Conservation (phyloP, 2,888 invertebrate genomes). For the Dorcus hopei region DNA sequence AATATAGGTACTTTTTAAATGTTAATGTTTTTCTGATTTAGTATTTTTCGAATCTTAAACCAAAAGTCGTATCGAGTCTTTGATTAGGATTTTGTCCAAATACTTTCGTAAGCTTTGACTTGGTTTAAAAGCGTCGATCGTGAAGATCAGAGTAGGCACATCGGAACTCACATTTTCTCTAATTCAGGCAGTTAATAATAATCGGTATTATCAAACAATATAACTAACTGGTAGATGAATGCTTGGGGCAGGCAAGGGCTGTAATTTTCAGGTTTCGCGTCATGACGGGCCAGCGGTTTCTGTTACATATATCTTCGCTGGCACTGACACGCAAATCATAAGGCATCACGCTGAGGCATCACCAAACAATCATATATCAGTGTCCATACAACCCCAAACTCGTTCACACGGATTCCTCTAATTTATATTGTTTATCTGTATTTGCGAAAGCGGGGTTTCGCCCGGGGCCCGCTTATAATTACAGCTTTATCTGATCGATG, state of each 20-base stretch:
- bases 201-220: background rate
- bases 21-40: no score
- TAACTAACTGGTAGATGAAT: background rate
- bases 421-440: slow-evolving; percentile 22
- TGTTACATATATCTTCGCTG: slow-evolving; percentile 32
- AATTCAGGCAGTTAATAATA: background rate
- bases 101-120: no score
- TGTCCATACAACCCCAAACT: slow-evolving; percentile 25
- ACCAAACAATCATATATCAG: slow-evolving; percentile 31
- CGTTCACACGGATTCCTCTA: slow-evolving; percentile 29
- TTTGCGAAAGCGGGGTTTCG: slow-evolving; percentile 16
- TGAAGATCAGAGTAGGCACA: no score
- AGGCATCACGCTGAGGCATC: slow-evolving; percentile 26
- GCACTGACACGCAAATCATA: slow-evolving; percentile 36
- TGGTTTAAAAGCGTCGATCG: no score
- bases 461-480: slow-evolving; percentile 34
- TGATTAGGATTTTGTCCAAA: no score
- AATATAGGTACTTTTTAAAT: no score
- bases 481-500: slow-evolving; percentile 36
- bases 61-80: no score
- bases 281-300: slow-evolving; percentile 1
- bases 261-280: slow-evolving; percentile 2
- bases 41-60: no score
- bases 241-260: background rate
- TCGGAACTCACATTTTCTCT: background rate